A percentile compares a stretch with the other conserved stretches of the same genome.
phyloP scores from a whole-genome alignment of 2,113 vertebrate genomes.

The Podarcis muralis region DNA sequence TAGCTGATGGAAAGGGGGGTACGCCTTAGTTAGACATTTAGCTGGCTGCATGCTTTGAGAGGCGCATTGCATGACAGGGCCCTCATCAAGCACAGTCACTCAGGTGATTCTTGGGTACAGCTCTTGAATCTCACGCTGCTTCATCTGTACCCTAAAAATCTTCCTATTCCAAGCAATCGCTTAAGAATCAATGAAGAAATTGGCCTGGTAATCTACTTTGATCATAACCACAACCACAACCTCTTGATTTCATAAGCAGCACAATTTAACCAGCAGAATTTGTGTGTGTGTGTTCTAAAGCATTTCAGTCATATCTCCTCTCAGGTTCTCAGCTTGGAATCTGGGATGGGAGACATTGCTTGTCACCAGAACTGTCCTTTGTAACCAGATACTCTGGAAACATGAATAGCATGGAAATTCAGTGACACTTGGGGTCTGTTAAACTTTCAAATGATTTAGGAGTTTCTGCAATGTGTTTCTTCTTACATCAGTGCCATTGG shows the following conservation, averaged over 20 bases:
- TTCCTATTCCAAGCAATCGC: not conserved
- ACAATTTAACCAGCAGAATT: not conserved
- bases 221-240: not conserved
- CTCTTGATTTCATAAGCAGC: not conserved
- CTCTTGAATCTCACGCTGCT: not conserved
- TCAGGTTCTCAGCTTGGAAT: not conserved
- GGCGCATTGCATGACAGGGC: not conserved
- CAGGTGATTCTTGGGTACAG: not conserved
- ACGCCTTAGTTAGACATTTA: not conserved
- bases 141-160: not conserved
- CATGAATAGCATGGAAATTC: not conserved
- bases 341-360: not conserved
- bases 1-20: constrained; percentile 21
- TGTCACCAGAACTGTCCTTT: not conserved
- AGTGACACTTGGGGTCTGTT: not conserved
- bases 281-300: not conserved
- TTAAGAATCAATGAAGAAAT: constrained; percentile 26
- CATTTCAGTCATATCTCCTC: not conserved
- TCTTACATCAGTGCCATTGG: not conserved
- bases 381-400: not conserved
- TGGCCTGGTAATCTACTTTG: constrained; percentile 9
- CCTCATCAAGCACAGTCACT: not conserved
- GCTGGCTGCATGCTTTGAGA: not conserved
- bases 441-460: not conserved
- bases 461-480: not conserved